Evolutionary conservation across 2,888 invertebrate genomes (phyloP), one percentile per base, ranked within the genome.

Genomic region (Eilema griseolum): DNA sequence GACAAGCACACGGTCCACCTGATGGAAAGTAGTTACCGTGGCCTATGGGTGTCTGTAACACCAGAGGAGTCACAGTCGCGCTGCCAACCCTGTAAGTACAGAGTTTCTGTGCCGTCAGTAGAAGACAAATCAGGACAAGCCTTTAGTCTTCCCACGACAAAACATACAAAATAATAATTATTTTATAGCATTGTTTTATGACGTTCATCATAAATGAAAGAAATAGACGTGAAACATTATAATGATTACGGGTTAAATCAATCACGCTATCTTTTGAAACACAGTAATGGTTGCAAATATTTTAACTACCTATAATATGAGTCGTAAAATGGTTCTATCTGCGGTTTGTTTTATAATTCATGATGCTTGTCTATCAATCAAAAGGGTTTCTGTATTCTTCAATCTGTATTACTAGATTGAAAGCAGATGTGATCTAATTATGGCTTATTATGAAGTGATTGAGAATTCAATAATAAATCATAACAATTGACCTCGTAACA

Each of bases 101-200:
- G n/a, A n/a, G n/a, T n/a, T n/a, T n/a, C n/a, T n/a, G n/a, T n/a
- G n/a, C n/a, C n/a, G n/a, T n/a, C n/a, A n/a, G n/a, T n/a, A n/a
- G n/a, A n/a, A n/a, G n/a, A n/a, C n/a, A n/a, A n/a, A n/a, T n/a
- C n/a, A n/a, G n/a, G n/a, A n/a, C n/a, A n/a, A n/a, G n/a, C n/a
- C n/a, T n/a, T n/a, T n/a, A n/a, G n/a, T n/a, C n/a, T n/a, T n/a
- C n/a, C n/a, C n/a, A n/a, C n/a, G 76, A 78, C 76, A 72, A 74
- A 80, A 74, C 73, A 72, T 70, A 64, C 70, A 72, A 72, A 81
- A 77, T 74, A 76, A 78, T 77, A 75, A 79, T 77, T 76, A 77
- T 77, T 80, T 82, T 78, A 82, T 66, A 65, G 72, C 73, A 76
- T 76, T 75, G 76, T 79, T 77, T 78, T 72, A 80, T 73, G 68